Evolutionary conservation across 2,888 invertebrate genomes (phyloP).

Genomic region (Brachylomia viminalis): DNA sequence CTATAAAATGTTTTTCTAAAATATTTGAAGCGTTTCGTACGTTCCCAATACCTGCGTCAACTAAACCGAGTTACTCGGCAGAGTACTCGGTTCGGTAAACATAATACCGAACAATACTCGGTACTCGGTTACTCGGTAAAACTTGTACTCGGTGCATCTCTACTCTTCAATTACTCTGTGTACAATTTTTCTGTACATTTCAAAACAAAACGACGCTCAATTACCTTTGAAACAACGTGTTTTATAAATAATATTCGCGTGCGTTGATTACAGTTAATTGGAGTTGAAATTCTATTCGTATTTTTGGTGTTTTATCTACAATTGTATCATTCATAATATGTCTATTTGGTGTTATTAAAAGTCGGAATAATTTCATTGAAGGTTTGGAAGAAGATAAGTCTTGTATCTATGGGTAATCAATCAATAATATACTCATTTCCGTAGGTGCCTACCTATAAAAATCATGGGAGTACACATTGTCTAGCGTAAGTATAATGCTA

Average conservation of each 20-base stretch:
- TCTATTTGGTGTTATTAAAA: conserved; percentile 4
- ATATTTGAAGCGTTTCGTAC: no score
- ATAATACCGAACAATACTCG: no score
- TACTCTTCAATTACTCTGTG: conserved; percentile 3
- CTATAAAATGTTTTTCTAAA: no score
- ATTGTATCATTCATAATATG: background rate
- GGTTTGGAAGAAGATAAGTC: background rate
- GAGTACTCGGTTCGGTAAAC: no score
- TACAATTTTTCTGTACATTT: conserved; percentile 10
- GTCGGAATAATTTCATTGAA: background rate
- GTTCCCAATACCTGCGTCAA: no score
- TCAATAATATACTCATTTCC: background rate
- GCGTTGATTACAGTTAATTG: conserved; percentile 37
- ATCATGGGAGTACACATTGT: conserved; percentile 8
- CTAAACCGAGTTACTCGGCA: no score
- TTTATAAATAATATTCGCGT: conserved; percentile 9
- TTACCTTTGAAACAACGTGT: conserved; percentile 34
- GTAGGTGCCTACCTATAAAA: background rate
- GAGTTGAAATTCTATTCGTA: conserved; percentile 20
- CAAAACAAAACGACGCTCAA: conserved; percentile 38
- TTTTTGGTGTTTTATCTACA: conserved; percentile 14
- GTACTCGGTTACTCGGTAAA: no score
- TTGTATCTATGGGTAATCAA: background rate
- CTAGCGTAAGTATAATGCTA: background rate
- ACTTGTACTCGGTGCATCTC: no score